phyloP scores from a whole-genome alignment of 23 tunicate genomes.

The Ascidia mentula region DNA sequence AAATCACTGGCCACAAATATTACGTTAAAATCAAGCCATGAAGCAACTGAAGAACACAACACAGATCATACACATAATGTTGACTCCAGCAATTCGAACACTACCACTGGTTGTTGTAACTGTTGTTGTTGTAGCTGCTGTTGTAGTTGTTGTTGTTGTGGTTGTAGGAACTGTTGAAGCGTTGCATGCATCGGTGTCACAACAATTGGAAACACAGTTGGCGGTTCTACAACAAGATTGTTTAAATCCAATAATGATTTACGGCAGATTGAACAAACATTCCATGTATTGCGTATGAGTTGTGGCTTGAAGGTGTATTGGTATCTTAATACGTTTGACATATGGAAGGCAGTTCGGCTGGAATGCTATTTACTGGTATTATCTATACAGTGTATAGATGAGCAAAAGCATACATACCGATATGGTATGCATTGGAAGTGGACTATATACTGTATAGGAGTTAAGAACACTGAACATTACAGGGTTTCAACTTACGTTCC shows the following conservation, averaged over 20 bases:
- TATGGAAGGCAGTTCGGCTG: too few relatives aligned
- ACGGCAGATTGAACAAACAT: too few relatives aligned
- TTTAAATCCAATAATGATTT: background rate
- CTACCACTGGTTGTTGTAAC: background rate
- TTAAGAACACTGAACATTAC: too few relatives aligned
- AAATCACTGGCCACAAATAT: too few relatives aligned
- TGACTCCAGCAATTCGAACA: background rate
- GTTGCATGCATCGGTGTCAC: background rate
- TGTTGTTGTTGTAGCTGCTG: background rate
- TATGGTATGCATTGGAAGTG: too few relatives aligned
- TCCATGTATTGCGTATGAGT: too few relatives aligned
- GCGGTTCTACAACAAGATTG: background rate
- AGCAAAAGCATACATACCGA: too few relatives aligned
- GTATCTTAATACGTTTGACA: too few relatives aligned
- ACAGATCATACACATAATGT: background rate
- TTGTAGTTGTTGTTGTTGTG: background rate
- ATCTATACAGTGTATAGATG: too few relatives aligned
- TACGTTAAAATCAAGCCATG: background rate
- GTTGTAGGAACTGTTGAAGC: background rate
- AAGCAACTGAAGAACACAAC: background rate
- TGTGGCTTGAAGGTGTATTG: background rate
- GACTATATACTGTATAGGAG: too few relatives aligned
- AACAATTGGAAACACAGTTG: background rate
- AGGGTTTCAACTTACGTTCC: conserved; percentile 7
- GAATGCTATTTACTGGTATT: too few relatives aligned